phyloP scores from a whole-genome alignment of 2,113 vertebrate genomes.

The Galbula dea region DNA sequence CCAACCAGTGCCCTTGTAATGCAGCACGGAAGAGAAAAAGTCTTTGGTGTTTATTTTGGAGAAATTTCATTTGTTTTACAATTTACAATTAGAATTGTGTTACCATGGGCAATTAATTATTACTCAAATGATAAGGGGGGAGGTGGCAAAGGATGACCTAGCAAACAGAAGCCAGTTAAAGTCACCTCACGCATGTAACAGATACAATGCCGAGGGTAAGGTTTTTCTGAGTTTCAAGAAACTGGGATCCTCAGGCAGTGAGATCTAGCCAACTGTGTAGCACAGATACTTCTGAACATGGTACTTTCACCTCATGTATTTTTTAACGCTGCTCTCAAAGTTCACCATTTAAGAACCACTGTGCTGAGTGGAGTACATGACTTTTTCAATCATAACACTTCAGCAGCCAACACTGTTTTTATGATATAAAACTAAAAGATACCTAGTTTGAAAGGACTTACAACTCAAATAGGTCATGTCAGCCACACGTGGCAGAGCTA shows the following conservation, averaged over 20 bases:
- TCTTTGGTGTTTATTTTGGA: background rate
- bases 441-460: background rate
- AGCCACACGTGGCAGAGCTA: background rate
- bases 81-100: background rate
- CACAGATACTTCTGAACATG: background rate
- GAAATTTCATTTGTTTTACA: background rate
- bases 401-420: background rate
- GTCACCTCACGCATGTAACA: background rate
- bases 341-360: background rate
- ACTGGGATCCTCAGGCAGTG: background rate
- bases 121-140: background rate
- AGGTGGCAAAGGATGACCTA: background rate
- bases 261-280: background rate
- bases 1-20: background rate
- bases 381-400: background rate
- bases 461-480: background rate
- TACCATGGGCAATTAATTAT: background rate
- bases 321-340: background rate
- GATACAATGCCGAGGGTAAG: background rate
- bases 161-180: background rate
- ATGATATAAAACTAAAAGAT: background rate
- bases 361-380: background rate
- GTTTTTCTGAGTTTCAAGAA: background rate
- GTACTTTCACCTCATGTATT: background rate
- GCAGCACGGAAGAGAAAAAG: background rate